phyloP scores from a whole-genome alignment of 2,113 vertebrate genomes.

The Syngnathus scovelli region DNA sequence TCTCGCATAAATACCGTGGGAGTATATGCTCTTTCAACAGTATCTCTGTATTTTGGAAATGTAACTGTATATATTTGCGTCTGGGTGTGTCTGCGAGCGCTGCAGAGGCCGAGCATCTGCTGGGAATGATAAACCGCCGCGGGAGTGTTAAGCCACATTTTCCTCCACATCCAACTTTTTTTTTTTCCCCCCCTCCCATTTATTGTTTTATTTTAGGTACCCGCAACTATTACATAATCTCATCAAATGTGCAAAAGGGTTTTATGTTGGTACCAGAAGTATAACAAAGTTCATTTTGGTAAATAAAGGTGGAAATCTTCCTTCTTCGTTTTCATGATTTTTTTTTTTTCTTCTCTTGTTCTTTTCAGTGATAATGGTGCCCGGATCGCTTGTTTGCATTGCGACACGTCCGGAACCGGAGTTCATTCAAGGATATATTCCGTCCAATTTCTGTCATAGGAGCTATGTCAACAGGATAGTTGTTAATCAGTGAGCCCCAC shows the following conservation, averaged over 20 bases:
- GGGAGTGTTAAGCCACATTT: constrained; percentile 24
- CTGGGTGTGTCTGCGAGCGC: constrained; percentile 12
- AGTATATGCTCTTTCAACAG: not conserved
- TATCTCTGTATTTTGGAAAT: not conserved
- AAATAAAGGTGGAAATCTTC: not conserved
- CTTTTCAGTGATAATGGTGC: not conserved
- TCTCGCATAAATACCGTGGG: constrained; percentile 5
- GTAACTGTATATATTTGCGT: constrained; percentile 2
- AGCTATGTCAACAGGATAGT: constrained; percentile 14
- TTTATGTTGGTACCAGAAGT: not conserved
- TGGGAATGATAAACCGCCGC: constrained; percentile 12
- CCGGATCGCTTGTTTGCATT: constrained; percentile 16
- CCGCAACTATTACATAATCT: not conserved
- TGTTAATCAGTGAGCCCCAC: constrained; percentile 24
- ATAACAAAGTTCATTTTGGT: not conserved
- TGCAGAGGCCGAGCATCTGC: constrained; percentile 11
- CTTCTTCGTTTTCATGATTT: not conserved
- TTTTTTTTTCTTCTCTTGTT: not conserved
- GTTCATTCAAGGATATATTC: constrained; percentile 21
- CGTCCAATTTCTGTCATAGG: constrained; percentile 13
- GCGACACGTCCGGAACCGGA: constrained; percentile 4
- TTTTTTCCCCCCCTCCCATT: not conserved
- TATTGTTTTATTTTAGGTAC: not conserved
- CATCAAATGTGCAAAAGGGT: not conserved
- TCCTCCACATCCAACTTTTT: constrained; percentile 1